Percentiles rank a stretch among this genome's conserved stretches.
Evolutionary conservation across 1,140 invertebrate genomes (phyloP).

Genomic region (Teleogryllus occipitalis): DNA sequence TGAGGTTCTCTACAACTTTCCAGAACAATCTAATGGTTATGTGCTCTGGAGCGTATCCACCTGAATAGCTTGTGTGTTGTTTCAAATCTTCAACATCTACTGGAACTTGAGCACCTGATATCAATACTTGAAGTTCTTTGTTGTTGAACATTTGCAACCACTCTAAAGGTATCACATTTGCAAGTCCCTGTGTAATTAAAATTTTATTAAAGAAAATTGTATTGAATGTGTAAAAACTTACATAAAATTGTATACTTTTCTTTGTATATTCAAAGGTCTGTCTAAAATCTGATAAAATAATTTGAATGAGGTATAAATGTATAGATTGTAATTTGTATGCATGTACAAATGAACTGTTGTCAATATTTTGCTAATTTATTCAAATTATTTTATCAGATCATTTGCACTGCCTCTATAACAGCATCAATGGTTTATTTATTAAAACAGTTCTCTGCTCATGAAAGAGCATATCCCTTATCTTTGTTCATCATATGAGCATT

Average conservation of each 20-base stretch:
- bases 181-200: slow-evolving; percentile 50
- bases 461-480: too few relatives aligned
- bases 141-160: slow-evolving; percentile 94
- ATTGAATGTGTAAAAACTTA: not conserved
- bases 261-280: not conserved
- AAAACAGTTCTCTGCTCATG: too few relatives aligned
- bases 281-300: not conserved
- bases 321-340: too few relatives aligned
- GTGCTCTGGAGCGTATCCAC: slow-evolving; percentile 75
- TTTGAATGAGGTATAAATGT: not conserved
- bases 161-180: slow-evolving; percentile 79
- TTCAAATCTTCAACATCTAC: slow-evolving; percentile 88
- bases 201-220: not conserved
- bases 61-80: slow-evolving; percentile 71
- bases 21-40: slow-evolving; percentile 68
- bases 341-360: too few relatives aligned
- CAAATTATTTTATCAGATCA: too few relatives aligned
- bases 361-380: too few relatives aligned
- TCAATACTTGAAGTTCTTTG: slow-evolving; percentile 86
- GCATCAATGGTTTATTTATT: too few relatives aligned
- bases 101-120: slow-evolving; percentile 86
- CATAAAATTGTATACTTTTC: not conserved
- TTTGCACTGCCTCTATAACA: too few relatives aligned
- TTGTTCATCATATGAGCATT: too few relatives aligned
- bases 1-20: slow-evolving; percentile 74